These are phyloP conservation scores for Heliconius sara DNA, from an alignment of 2,888 invertebrate genomes.

Conservation along the genomic window DNA sequence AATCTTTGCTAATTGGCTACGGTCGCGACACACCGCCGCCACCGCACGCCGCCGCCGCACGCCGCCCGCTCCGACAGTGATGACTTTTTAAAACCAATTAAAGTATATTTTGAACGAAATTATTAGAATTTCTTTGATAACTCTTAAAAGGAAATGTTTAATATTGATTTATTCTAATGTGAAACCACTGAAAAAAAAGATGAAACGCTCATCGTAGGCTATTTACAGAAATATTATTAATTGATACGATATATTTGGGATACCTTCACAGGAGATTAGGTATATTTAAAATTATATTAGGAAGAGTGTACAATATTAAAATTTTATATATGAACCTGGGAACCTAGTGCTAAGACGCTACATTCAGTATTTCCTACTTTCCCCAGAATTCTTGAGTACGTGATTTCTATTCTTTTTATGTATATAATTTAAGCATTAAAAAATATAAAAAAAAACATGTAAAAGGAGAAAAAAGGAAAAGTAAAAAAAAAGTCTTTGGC, in stretches of 20 bases:
- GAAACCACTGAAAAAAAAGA: not conserved
- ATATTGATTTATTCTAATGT: not conserved
- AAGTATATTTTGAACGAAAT: slow-evolving; percentile 18
- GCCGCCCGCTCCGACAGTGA: slow-evolving; percentile 1
- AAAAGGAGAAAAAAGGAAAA: no score
- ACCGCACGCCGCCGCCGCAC: slow-evolving; percentile 2
- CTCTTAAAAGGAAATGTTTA: not conserved
- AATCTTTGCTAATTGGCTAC: slow-evolving; percentile 56
- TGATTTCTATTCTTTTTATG: no score
- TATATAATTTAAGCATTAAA: no score
- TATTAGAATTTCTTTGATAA: not conserved
- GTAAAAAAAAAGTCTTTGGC: no score
- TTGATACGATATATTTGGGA: not conserved
- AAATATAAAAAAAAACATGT: no score
- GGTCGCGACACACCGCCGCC: slow-evolving; percentile 19
- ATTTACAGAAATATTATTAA: not conserved
- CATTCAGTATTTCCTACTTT: no score
- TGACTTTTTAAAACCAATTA: slow-evolving; percentile 35
- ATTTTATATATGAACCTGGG: no score
- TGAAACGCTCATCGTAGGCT: not conserved
- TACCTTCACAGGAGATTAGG: no score
- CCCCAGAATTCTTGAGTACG: no score
- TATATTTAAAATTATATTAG: no score
- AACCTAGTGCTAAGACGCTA: no score
- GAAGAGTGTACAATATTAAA: no score